phyloP scores from a whole-genome alignment of 2,113 vertebrate genomes.

The Callorhinus ursinus region DNA sequence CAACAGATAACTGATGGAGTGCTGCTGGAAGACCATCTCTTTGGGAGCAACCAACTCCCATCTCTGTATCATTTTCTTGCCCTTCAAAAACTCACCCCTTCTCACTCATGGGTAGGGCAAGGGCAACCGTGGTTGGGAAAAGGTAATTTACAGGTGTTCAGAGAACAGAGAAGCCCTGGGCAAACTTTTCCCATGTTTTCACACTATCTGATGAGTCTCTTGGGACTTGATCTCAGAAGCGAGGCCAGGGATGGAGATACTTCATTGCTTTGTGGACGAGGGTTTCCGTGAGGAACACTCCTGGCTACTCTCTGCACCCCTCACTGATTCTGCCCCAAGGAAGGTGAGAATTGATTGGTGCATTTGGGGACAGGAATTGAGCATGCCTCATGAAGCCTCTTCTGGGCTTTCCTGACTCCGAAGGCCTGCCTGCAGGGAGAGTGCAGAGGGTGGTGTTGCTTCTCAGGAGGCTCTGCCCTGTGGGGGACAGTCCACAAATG shows the following conservation, averaged over 20 bases:
- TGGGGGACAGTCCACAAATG: neutral
- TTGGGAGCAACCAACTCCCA: neutral
- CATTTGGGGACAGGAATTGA: neutral
- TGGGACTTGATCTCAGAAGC: neutral
- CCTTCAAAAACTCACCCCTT: neutral
- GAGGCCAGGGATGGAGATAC: neutral
- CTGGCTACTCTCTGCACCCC: neutral
- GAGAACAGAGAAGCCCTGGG: neutral
- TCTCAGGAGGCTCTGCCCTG: neutral
- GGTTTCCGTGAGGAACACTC: neutral
- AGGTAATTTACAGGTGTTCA: neutral
- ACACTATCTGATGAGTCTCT: neutral
- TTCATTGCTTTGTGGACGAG: neutral
- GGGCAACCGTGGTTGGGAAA: neutral
- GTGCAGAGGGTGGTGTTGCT: accelerated
- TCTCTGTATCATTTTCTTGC: neutral
- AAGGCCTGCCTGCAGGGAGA: neutral
- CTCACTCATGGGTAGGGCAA: neutral
- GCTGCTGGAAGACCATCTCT: neutral
- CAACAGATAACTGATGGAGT: neutral
- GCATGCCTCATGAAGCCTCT: no score
- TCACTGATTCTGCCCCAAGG: neutral
- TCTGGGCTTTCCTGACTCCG: neutral
- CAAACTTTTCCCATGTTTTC: neutral
- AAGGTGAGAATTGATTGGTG: neutral